These are phyloP conservation scores for Globia sparganii DNA, from an alignment of 2,888 invertebrate genomes.

Conservation along the genomic window DNA sequence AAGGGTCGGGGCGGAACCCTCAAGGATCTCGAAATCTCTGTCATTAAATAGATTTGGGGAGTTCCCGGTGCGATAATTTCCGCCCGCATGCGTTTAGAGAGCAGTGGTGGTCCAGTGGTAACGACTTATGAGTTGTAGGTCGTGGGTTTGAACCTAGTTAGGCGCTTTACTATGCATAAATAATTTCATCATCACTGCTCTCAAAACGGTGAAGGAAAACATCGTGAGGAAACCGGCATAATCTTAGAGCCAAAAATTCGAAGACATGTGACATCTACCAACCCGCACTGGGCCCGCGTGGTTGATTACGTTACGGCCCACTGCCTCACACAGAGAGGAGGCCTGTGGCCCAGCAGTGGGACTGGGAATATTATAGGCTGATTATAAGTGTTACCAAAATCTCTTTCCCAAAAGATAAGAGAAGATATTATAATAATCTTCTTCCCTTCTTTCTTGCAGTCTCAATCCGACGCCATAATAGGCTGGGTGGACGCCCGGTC, in stretches of 20 bases:
- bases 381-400: not conserved
- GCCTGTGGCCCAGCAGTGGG: too few relatives aligned
- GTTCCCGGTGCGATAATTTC: not conserved
- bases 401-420: not conserved
- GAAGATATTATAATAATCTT: not conserved
- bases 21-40: not conserved
- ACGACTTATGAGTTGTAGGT: not conserved
- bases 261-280: too few relatives aligned
- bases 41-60: not conserved
- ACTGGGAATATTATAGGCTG: too few relatives aligned
- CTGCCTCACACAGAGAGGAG: too few relatives aligned
- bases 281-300: too few relatives aligned
- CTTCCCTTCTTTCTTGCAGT: slow-evolving; percentile 83
- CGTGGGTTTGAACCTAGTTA: not conserved
- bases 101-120: not conserved
- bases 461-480: slow-evolving; percentile 96
- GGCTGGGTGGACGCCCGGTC: slow-evolving; percentile 96
- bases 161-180: too few relatives aligned
- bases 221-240: not conserved
- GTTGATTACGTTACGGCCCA: not conserved
- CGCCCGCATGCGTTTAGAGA: not conserved
- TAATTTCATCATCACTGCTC: not conserved
- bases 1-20: not conserved
- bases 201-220: too few relatives aligned
- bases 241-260: not conserved